Evolutionary conservation across 2,888 invertebrate genomes (phyloP).

Genomic region (Cyclophora albipunctata): DNA sequence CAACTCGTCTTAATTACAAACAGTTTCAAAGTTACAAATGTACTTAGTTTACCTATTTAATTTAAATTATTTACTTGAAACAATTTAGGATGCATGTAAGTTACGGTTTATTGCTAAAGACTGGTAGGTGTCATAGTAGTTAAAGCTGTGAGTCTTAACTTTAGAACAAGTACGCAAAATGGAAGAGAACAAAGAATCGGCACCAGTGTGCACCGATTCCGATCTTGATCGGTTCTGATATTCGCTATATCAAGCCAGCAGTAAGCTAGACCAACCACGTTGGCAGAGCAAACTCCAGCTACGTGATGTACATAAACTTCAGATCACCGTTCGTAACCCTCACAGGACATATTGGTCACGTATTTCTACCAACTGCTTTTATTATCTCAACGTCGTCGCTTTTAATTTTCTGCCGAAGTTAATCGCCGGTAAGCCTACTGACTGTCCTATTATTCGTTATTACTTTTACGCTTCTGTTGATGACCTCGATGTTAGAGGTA

Average conservation of each 20-base stretch:
- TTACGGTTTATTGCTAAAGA: too few relatives aligned
- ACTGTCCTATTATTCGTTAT: conserved; percentile 44
- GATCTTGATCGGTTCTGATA: too few relatives aligned
- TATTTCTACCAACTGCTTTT: conserved; percentile 58
- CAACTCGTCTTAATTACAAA: conserved; percentile 2
- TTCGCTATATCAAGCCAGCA: conserved; percentile 25
- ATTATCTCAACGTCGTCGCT: conserved; percentile 54
- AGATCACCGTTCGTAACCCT: conserved; percentile 39
- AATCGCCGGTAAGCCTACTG: conserved; percentile 45
- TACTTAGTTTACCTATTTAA: too few relatives aligned
- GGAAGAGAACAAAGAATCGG: too few relatives aligned
- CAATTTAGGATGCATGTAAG: too few relatives aligned
- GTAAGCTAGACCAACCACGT: conserved; percentile 58
- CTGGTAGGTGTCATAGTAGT: too few relatives aligned
- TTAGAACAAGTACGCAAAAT: too few relatives aligned
- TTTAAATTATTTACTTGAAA: too few relatives aligned
- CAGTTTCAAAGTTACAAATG: too few relatives aligned
- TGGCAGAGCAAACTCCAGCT: conserved; percentile 61
- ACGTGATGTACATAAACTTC: conserved; percentile 64
- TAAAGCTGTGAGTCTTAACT: too few relatives aligned
- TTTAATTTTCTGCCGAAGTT: conserved; percentile 62
- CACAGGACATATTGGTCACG: conserved; percentile 68
- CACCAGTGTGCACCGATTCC: too few relatives aligned
- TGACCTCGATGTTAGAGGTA: conserved; percentile 20
- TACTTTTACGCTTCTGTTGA: conserved; percentile 34